Evolutionary conservation across 2,797 vertebrate genomes (phyloP).

Genomic region (Sebastes ruberrimus): DNA sequence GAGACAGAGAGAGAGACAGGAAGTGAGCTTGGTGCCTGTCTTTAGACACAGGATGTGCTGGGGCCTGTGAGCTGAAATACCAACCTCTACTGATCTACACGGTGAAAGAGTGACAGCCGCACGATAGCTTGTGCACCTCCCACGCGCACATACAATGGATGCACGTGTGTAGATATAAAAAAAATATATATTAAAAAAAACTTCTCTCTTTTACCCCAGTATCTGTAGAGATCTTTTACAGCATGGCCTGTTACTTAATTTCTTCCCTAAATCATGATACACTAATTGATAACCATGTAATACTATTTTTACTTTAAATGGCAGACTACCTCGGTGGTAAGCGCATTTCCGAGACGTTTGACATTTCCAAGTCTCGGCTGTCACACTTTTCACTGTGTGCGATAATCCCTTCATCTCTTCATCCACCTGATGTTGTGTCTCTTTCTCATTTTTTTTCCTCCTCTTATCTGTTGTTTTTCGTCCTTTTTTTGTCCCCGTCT

Average conservation of each 20-base stretch:
- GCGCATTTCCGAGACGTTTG: slow-evolving; percentile 11
- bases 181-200: slow-evolving; percentile 29
- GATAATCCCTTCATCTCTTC: slow-evolving; percentile 57
- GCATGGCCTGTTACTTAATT: background rate
- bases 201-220: background rate
- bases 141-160: slow-evolving; percentile 55
- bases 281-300: background rate
- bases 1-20: slow-evolving; percentile 72
- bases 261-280: background rate
- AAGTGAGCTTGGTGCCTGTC: slow-evolving; percentile 73
- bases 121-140: slow-evolving; percentile 55
- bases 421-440: slow-evolving; percentile 77
- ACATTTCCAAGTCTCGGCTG: slow-evolving; percentile 57
- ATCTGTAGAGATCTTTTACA: background rate
- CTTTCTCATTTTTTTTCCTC: slow-evolving; percentile 69
- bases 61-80: slow-evolving; percentile 75
- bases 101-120: slow-evolving; percentile 76
- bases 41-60: slow-evolving; percentile 84
- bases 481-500: slow-evolving; percentile 73
- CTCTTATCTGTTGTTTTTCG: slow-evolving; percentile 76
- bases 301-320: background rate
- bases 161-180: slow-evolving; percentile 22
- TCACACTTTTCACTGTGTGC: slow-evolving; percentile 67
- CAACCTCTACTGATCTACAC: slow-evolving; percentile 65
- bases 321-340: background rate